Conservation (phyloP, 2,113 vertebrate species). For the Philantomba maxwellii region DNA sequence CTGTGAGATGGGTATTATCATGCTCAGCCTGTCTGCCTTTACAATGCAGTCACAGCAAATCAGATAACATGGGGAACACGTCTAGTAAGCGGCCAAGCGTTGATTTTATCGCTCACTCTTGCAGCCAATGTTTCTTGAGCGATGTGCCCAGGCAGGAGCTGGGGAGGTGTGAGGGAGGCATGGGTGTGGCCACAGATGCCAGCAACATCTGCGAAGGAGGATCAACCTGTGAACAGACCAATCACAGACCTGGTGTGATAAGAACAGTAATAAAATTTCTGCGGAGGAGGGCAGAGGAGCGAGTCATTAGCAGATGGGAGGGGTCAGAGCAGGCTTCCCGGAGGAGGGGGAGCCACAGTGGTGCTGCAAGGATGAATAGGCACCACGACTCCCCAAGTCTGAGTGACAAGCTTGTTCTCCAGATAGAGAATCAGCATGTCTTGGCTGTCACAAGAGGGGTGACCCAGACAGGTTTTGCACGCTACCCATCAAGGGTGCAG, state of each 20-base stretch:
- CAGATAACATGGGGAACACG: too few species aligned
- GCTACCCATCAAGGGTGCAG: not conserved
- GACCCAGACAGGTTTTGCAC: not conserved
- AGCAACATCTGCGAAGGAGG: not conserved
- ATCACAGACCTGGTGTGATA: not conserved
- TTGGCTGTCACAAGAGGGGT: not conserved
- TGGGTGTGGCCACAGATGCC: not conserved
- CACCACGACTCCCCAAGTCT: not conserved
- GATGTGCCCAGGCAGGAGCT: not conserved
- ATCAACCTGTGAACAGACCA: not conserved
- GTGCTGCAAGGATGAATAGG: accelerated
- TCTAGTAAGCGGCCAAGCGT: not conserved
- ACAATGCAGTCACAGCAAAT: not conserved
- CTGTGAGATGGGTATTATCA: not conserved
- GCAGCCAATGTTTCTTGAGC: not conserved
- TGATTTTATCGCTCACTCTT: not conserved
- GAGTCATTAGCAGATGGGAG: not conserved
- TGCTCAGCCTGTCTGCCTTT: not conserved
- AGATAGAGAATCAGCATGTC: not conserved
- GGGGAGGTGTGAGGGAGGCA: not conserved
- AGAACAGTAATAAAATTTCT: not conserved
- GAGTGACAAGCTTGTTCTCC: not conserved
- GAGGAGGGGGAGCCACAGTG: not conserved
- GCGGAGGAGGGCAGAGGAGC: not conserved
- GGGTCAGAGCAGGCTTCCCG: not conserved